These are phyloP conservation scores for Callipepla californica DNA, from an alignment of 2,113 vertebrate genomes.

Conservation along the genomic window DNA sequence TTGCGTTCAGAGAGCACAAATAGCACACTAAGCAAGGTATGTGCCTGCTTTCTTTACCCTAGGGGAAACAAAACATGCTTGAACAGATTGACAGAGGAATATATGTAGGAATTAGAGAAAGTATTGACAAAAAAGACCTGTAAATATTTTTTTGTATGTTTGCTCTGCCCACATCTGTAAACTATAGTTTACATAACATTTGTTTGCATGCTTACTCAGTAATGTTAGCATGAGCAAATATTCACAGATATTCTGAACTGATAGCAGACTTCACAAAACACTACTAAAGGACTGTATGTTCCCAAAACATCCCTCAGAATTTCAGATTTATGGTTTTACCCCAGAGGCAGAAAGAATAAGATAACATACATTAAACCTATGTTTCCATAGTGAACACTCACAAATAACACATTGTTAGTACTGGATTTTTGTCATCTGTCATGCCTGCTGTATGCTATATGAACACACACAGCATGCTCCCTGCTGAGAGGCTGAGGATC, in stretches of 20 bases:
- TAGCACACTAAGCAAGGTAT: neutral
- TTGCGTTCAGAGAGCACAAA: neutral
- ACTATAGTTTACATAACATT: neutral
- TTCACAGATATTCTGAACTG: neutral
- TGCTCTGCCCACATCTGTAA: neutral
- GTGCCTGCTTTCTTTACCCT: neutral
- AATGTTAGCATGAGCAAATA: neutral
- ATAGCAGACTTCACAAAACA: neutral
- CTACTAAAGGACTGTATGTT: neutral
- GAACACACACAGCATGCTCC: neutral
- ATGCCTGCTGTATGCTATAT: fast-evolving
- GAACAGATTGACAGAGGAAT: neutral
- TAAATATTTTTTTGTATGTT: neutral
- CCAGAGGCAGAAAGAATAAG: neutral
- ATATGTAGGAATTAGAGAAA: neutral
- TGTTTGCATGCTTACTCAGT: neutral
- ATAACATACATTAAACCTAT: neutral
- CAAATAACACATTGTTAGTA: neutral
- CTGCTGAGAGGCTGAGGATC: neutral
- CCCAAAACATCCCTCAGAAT: neutral
- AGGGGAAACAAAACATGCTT: neutral
- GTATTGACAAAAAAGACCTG: neutral
- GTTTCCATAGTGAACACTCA: neutral
- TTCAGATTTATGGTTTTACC: neutral
- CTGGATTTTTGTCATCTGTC: neutral